Percentiles rank a stretch among this genome's conserved stretches.
These are phyloP conservation scores for Parelbella ahira DNA, from an alignment of 2,888 invertebrate genomes.

Conservation along the genomic window DNA sequence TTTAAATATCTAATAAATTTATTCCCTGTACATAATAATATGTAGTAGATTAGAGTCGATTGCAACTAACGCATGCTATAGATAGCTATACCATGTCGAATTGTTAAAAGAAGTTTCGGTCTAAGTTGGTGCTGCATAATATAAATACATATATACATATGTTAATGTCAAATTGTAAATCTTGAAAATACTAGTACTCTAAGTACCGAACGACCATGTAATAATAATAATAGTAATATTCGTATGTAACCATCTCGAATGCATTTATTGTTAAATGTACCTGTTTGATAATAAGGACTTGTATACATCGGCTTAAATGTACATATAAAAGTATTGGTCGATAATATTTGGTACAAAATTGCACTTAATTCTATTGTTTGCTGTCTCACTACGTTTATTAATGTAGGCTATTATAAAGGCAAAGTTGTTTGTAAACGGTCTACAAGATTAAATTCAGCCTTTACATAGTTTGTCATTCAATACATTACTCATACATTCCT, in stretches of 20 bases:
- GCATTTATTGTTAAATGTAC: slow-evolving; percentile 42
- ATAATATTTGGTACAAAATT: slow-evolving; percentile 1
- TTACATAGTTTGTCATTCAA: slow-evolving; percentile 30
- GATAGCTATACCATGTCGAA: slow-evolving; percentile 26
- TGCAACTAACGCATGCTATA: slow-evolving; percentile 20
- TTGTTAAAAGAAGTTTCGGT: slow-evolving; percentile 28
- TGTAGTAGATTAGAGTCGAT: slow-evolving; percentile 6
- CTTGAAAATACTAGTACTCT: slow-evolving; percentile 39
- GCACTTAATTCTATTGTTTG: neutral
- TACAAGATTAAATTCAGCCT: slow-evolving; percentile 20
- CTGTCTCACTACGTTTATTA: too few species aligned
- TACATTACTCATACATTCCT: slow-evolving; percentile 53
- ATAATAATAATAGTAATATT: slow-evolving; percentile 24
- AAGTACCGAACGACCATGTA: slow-evolving; percentile 41
- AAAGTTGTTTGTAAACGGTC: too few species aligned
- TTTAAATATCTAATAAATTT: slow-evolving; percentile 44
- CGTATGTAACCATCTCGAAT: slow-evolving; percentile 34
- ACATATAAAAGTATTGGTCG: too few species aligned
- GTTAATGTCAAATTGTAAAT: slow-evolving; percentile 30
- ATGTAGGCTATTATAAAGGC: too few species aligned
- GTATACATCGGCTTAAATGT: neutral
- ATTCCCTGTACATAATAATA: slow-evolving; percentile 31
- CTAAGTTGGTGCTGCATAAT: slow-evolving; percentile 36
- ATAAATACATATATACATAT: slow-evolving; percentile 29
- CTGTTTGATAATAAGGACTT: slow-evolving; percentile 38